These are phyloP conservation scores for Eulithis prunata DNA, from an alignment of 2,888 invertebrate species.

Conservation along the genomic window DNA sequence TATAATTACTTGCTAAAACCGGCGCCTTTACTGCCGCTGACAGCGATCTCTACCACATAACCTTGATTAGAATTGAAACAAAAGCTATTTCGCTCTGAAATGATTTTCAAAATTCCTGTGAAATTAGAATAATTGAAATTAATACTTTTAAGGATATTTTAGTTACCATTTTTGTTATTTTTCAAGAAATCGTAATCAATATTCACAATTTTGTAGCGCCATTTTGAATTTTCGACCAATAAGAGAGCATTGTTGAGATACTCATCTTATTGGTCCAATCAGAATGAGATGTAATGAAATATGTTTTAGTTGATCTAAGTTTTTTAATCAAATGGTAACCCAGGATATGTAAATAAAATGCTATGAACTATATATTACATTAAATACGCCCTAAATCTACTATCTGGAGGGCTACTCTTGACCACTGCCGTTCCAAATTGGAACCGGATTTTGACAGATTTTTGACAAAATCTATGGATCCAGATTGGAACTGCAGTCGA, in stretches of 20 bases:
- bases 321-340: background rate
- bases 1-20: background rate
- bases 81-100: background rate
- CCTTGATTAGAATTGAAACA: background rate
- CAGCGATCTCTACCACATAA: constrained; percentile 14
- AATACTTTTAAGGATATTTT: constrained; percentile 7
- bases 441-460: too few relatives aligned
- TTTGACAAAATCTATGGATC: too few relatives aligned
- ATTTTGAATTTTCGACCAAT: constrained; percentile 14
- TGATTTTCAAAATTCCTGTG: background rate
- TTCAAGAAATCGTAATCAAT: background rate
- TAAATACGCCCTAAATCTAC: too few relatives aligned
- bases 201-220: background rate
- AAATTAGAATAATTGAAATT: constrained; percentile 5
- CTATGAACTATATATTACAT: background rate
- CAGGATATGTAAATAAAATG: constrained; percentile 1
- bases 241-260: background rate
- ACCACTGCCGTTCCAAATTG: too few relatives aligned
- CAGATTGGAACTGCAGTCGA: too few relatives aligned
- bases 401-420: too few relatives aligned
- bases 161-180: constrained; percentile 6
- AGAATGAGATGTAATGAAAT: background rate
- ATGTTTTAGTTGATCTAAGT: constrained; percentile 5
- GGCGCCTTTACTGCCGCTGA: background rate
- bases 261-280: background rate